Conservation (phyloP, 2,797 vertebrate species). For the Capromys pilorides region DNA sequence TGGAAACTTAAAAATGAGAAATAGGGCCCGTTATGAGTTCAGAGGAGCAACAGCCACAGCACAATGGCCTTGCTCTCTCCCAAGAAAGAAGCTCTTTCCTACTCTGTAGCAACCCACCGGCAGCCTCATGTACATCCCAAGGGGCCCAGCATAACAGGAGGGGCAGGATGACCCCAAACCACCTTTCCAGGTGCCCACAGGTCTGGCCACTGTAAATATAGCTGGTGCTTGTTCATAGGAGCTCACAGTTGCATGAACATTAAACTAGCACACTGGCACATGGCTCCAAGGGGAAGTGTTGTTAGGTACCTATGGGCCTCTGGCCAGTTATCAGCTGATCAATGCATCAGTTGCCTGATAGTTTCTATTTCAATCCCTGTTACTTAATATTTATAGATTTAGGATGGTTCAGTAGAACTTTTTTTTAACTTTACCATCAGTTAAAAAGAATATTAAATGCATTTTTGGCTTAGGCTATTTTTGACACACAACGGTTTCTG, state of each 20-base stretch:
- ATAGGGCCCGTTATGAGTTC: rapidly evolving
- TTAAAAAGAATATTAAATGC: not conserved
- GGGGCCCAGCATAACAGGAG: not conserved
- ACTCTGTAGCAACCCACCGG: not conserved
- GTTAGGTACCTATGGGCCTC: not conserved
- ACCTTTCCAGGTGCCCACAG: not conserved
- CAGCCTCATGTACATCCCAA: rapidly evolving
- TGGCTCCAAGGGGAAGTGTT: rapidly evolving
- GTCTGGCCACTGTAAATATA: rapidly evolving
- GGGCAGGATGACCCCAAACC: not conserved
- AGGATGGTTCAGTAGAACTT: not conserved
- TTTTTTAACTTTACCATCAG: not conserved
- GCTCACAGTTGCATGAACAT: not conserved
- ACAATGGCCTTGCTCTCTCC: rapidly evolving
- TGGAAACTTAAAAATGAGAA: slow-evolving; percentile 83
- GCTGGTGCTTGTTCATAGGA: rapidly evolving
- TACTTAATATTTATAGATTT: not conserved
- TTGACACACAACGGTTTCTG: not conserved
- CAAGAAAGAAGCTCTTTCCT: not conserved
- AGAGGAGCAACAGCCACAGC: rapidly evolving
- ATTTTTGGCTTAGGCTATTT: not conserved
- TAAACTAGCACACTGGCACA: not conserved
- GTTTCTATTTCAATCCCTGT: not conserved
- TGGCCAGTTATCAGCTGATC: not conserved
- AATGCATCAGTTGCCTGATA: rapidly evolving